phyloP scores from a whole-genome alignment of 2,113 vertebrate species.

The zebrafish (Danio rerio) region DNA sequence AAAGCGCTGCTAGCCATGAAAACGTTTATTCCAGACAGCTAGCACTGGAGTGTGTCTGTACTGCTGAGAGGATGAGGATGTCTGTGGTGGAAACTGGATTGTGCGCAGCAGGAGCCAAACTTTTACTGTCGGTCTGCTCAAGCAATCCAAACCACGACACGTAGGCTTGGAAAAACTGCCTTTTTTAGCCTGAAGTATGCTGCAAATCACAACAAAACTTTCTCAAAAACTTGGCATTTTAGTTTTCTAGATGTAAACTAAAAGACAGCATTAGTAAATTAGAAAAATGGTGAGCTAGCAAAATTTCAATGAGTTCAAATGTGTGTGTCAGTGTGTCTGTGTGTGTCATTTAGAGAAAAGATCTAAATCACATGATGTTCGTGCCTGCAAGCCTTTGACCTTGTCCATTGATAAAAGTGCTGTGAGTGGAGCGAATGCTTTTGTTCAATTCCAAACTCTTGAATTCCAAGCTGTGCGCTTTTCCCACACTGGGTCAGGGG shows the following conservation, averaged over 20 bases:
- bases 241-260: background rate
- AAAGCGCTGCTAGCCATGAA: background rate
- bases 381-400: conserved; percentile 56
- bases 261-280: background rate
- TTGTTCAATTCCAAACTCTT: conserved; percentile 68
- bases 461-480: conserved; percentile 69
- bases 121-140: conserved; percentile 13
- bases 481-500: conserved; percentile 66
- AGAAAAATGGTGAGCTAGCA: background rate
- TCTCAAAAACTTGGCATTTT: background rate
- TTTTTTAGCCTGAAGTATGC: background rate
- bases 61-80: background rate
- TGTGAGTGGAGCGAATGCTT: conserved; percentile 56
- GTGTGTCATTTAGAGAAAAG: conserved; percentile 6
- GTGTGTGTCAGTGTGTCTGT: background rate
- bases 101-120: background rate
- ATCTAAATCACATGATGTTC: conserved; percentile 21
- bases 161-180: background rate
- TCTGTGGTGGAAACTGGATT: conserved; percentile 16
- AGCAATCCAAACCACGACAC: conserved; percentile 19
- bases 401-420: conserved; percentile 60
- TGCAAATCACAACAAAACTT: background rate
- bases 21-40: background rate
- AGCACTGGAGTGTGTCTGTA: background rate
- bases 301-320: background rate